Evolutionary conservation across 2,888 invertebrate species (phyloP), one percentile per base, ranked within the genome.

Genomic region (Trachelus troglodyta): DNA sequence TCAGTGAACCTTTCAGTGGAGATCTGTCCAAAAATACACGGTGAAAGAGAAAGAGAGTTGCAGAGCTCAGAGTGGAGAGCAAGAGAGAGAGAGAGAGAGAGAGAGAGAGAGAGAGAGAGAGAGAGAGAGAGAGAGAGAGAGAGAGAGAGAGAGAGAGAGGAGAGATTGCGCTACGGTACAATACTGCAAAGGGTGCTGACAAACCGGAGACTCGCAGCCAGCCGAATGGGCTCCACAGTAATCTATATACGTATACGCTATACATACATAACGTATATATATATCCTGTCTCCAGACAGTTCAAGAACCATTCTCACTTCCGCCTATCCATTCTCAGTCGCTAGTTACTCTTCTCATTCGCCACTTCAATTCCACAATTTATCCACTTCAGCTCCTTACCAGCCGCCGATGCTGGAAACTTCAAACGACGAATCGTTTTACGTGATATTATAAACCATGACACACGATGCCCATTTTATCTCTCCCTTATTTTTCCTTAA

Each of bases 1-100:
- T 86, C 85, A 84, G 85, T 84, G 85, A 85, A 85, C 85, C 82
- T 79, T 82, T 85, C 80, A 79, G 81, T 77, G 79, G 37, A 31
- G 69, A 75, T 69, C 35, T 35, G 79, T 81, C 85, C 86, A 84
- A 84, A 85, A 85, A 86, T 85, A 86, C 83, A 77, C 76, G 77
- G 74, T 74, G 15, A 79, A 80, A 80, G 78, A 78, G 81, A 30
- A 33, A 12, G 69, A 69, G 79, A 74, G 76, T 78, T 76, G 74
- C 74, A 15, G 34, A 76, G 78, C 33, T 78, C 79, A 75, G 79
- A 83, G 77, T 77, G 82, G 76, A 81, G 80, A 82, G 85, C 85
- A 75, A 80, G 31, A 74, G 73, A 34, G 74, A 77, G 78, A 37
- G 69, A 77, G 40, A 69, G 37, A 77, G 76, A 76, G 77, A 81